Conservation (phyloP, 1,140 invertebrate species). For the Lordiphosa stackelbergi region DNA sequence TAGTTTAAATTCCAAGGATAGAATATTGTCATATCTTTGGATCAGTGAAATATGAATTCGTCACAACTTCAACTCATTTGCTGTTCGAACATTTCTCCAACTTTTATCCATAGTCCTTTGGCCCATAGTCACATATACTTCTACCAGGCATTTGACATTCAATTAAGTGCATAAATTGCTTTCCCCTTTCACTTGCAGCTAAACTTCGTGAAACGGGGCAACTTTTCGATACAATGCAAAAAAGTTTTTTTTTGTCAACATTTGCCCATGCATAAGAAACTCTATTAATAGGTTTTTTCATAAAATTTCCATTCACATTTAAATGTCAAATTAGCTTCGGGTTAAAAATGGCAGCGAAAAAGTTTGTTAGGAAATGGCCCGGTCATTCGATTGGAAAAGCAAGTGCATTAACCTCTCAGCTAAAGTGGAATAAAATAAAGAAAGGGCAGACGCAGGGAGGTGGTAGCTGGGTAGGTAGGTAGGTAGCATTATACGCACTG, state of each 20-base stretch:
- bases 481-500: constrained; percentile 13
- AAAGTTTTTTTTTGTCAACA: constrained; percentile 36
- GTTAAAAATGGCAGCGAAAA: constrained; percentile 63
- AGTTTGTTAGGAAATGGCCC: constrained; percentile 24
- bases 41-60: too few species aligned
- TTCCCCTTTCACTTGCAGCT: neutral
- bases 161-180: neutral
- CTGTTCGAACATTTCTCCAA: too few species aligned
- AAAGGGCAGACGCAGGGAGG: constrained; percentile 21
- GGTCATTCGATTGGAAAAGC: constrained; percentile 21
- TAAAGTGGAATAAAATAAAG: constrained; percentile 8
- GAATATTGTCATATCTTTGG: too few species aligned
- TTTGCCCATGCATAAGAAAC: constrained; percentile 9
- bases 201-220: neutral
- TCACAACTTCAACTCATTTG: too few species aligned
- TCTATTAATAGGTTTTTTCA: constrained; percentile 26
- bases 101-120: neutral
- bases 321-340: constrained; percentile 66
- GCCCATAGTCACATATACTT: neutral
- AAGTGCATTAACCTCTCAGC: constrained; percentile 51
- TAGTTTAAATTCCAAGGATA: too few species aligned
- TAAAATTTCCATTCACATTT: constrained; percentile 33
- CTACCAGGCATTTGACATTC: constrained; percentile 11
- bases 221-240: constrained; percentile 22
- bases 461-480: neutral